Evolutionary conservation across 2,888 invertebrate species (phyloP).

Genomic region (Chesias legatella): DNA sequence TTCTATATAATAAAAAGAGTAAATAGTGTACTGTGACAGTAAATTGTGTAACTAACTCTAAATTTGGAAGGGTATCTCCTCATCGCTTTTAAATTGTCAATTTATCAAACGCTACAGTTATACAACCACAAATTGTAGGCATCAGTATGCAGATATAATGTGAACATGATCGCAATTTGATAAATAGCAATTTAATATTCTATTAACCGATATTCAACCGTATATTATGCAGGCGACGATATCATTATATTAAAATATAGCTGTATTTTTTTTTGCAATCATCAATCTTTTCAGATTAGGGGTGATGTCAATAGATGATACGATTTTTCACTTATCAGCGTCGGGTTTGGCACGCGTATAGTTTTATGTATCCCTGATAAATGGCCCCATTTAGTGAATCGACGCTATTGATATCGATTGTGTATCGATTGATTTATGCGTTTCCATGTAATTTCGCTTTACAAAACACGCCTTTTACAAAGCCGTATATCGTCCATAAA

Average conservation of each 20-base stretch:
- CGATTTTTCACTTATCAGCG: conserved; percentile 62
- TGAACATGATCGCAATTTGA: conserved; percentile 47
- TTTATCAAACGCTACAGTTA: conserved; percentile 18
- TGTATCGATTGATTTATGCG: conserved; percentile 63
- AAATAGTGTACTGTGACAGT: too few relatives aligned
- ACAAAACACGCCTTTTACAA: conserved; percentile 53
- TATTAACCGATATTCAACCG: conserved; percentile 56
- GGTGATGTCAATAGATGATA: conserved; percentile 56
- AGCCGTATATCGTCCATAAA: conserved; percentile 35
- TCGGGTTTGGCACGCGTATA: conserved; percentile 61
- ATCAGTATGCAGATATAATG: conserved; percentile 57
- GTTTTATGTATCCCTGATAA: conserved; percentile 66
- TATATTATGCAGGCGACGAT: conserved; percentile 35
- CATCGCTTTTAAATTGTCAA: conserved; percentile 16
- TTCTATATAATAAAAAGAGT: too few relatives aligned
- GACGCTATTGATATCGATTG: conserved; percentile 59
- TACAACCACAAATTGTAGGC: conserved; percentile 23
- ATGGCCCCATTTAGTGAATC: conserved; percentile 63
- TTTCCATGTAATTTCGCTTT: conserved; percentile 54
- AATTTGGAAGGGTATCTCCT: background rate
- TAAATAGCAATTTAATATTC: conserved; percentile 65
- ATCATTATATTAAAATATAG: conserved; percentile 18
- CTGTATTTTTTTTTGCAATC: conserved; percentile 29
- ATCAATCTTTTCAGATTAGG: conserved; percentile 61
- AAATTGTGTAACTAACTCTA: too few relatives aligned